These are phyloP conservation scores for Lasioglossum lativentre DNA, from an alignment of 2,888 invertebrate species.

Conservation along the genomic window DNA sequence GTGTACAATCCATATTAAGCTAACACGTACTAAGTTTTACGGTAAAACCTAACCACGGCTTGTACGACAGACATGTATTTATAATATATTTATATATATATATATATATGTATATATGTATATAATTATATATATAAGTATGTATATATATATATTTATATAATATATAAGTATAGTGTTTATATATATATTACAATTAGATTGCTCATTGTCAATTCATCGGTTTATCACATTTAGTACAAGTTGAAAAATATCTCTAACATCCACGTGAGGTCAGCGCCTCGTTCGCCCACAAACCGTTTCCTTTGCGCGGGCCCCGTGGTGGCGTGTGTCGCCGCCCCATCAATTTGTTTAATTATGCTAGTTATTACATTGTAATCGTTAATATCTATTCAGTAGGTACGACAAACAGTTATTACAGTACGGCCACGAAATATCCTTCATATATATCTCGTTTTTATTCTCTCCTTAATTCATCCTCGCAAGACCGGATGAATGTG, in stretches of 20 bases:
- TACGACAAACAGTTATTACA: slow-evolving; percentile 80
- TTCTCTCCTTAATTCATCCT: slow-evolving; percentile 27
- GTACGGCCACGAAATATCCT: slow-evolving; percentile 76
- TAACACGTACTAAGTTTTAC: slow-evolving; percentile 74
- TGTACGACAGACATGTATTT: slow-evolving; percentile 82
- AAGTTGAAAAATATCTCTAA: slow-evolving; percentile 85
- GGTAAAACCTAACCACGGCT: slow-evolving; percentile 78
- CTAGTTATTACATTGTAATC: slow-evolving; percentile 67
- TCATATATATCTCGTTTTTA: slow-evolving; percentile 4
- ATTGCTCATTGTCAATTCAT: slow-evolving; percentile 85
- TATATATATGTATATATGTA: slow-evolving; percentile 33
- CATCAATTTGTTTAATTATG: slow-evolving; percentile 59
- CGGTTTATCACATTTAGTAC: slow-evolving; percentile 84
- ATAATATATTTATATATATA: slow-evolving; percentile 71
- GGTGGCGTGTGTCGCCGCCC: slow-evolving; percentile 46
- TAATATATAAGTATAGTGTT: slow-evolving; percentile 74
- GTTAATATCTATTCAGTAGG: slow-evolving; percentile 75
- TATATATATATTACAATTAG: slow-evolving; percentile 82
- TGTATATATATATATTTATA: slow-evolving; percentile 60
- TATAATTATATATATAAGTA: not conserved
- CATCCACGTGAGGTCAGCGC: slow-evolving; percentile 81
- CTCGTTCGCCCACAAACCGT: slow-evolving; percentile 33
- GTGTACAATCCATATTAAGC: slow-evolving; percentile 63
- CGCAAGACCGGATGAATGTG: slow-evolving; percentile 69
- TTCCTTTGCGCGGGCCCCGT: slow-evolving; percentile 2